phyloP scores from a whole-genome alignment of 2,888 invertebrate species.

The Calliphora vomitoria region DNA sequence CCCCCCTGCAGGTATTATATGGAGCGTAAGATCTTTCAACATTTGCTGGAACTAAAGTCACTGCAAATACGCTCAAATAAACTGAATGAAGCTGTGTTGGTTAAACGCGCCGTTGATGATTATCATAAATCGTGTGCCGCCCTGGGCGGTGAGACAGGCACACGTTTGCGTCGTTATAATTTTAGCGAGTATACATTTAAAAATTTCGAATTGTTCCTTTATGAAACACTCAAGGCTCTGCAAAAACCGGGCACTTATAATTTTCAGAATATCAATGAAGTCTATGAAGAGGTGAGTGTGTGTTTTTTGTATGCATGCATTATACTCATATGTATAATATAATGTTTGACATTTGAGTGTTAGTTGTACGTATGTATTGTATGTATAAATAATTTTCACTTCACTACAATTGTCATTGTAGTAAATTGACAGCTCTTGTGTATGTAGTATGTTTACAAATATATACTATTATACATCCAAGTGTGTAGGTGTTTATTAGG shows the following conservation, averaged over 20 bases:
- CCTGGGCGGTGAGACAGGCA: conserved; percentile 86
- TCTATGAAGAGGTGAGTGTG: conserved; percentile 87
- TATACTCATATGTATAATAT: background rate
- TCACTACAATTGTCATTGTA: conserved; percentile 10
- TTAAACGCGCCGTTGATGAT: conserved; percentile 94
- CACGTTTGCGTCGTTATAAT: conserved; percentile 87
- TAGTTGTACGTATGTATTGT: background rate
- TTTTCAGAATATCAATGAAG: conserved; percentile 87
- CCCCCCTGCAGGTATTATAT: conserved; percentile 90
- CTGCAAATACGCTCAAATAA: conserved; percentile 96
- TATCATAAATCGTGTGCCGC: conserved; percentile 91
- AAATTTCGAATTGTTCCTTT: conserved; percentile 94
- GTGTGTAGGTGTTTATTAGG: no score
- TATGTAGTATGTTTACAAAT: conserved; percentile 1
- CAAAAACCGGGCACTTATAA: conserved; percentile 89
- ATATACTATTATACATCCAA: no score
- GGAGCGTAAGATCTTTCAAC: conserved; percentile 96
- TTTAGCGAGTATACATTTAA: conserved; percentile 89
- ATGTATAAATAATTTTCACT: background rate
- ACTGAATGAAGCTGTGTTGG: conserved; percentile 93
- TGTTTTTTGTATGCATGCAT: background rate
- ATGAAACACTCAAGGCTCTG: conserved; percentile 92
- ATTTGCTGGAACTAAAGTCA: conserved; percentile 95
- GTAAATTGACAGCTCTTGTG: conserved; percentile 27
- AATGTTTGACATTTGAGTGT: conserved; percentile 15